A percentile compares a stretch with the other conserved stretches of the same genome.
Evolutionary conservation across 2,113 vertebrate species (phyloP).

Genomic region (Lepus americanus): DNA sequence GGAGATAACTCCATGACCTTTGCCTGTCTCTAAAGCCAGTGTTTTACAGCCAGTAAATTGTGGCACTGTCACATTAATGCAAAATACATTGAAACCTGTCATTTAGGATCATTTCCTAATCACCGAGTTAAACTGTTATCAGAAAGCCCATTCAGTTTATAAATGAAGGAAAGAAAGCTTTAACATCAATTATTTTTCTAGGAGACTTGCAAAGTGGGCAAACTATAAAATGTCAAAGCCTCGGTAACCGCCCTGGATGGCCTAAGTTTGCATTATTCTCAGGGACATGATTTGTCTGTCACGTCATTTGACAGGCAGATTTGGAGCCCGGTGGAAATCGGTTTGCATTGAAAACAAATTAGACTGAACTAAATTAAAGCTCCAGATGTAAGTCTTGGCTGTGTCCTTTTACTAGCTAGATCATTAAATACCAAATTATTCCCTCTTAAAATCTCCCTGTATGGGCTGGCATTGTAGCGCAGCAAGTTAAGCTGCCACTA

Average conservation of each 20-base stretch:
- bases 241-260: not conserved
- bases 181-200: slow-evolving; percentile 41
- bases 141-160: slow-evolving; percentile 35
- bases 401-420: not conserved
- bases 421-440: slow-evolving; percentile 16
- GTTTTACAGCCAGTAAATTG: slow-evolving; percentile 11
- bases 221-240: not conserved
- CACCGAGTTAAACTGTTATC: slow-evolving; percentile 51
- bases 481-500: too few relatives aligned
- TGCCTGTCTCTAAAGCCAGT: not conserved
- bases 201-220: slow-evolving; percentile 18
- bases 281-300: not conserved
- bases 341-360: not conserved
- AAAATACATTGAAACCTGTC: slow-evolving; percentile 50
- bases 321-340: not conserved
- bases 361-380: slow-evolving; percentile 39
- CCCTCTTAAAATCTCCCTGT: not conserved
- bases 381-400: not conserved
- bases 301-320: not conserved
- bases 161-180: slow-evolving; percentile 39
- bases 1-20: slow-evolving; percentile 8
- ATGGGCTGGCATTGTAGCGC: too few relatives aligned
- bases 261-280: not conserved
- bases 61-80: not conserved
- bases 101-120: slow-evolving; percentile 50